Evolutionary conservation across 2,113 vertebrate species (phyloP), one percentile per base, ranked within the genome.

Genomic region (Dromiciops gliroides): DNA sequence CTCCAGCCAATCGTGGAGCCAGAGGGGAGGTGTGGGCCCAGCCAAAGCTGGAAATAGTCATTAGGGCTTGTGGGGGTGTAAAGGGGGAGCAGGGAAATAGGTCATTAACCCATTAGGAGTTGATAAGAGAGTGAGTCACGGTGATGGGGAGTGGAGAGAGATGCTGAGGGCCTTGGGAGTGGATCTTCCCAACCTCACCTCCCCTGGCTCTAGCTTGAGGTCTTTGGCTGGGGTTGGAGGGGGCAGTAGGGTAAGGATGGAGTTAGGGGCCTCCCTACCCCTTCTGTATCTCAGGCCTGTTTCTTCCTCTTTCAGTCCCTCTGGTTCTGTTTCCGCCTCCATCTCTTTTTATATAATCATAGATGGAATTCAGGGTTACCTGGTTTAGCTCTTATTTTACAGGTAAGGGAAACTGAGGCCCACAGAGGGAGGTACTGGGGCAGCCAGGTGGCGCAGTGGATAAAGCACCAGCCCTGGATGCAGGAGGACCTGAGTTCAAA

Each of bases 101-200:
- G 95, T 96, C 94, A 97, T 97, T 96, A 96, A 28, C 91, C 51
- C 83, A 92, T 90, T 52, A 94, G 50, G 37, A 94, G 90, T 44
- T 89, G 93, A 97, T 94, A 96, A 97, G 92, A 96, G 95, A 90
- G 53, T 95, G 95, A 96, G 92, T 97, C 96, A 95, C 0, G 28
- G 56, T 28, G 53, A 56, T 56, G 53, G 53, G 52, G 52, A 8
- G 52, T 26, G 25, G 52, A 26, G 75, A 26, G 75, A 51, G 53
- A 10, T 89, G 37, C 48, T 89, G 91, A 51, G 31, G 11, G 90
- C 47, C 91, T 94, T 48, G 90, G 95, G 96, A 51, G 89, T 90
- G 31, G 31, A 49, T 90, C 91, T 92, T 31, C 94, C 75, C 83
- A 53, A 47, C 0, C 0, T 51, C 44, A 67, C 83, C 37, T 89